These are phyloP conservation scores for Triops cancriformis DNA, from an alignment of 1,140 invertebrate species.

Conservation along the genomic window DNA sequence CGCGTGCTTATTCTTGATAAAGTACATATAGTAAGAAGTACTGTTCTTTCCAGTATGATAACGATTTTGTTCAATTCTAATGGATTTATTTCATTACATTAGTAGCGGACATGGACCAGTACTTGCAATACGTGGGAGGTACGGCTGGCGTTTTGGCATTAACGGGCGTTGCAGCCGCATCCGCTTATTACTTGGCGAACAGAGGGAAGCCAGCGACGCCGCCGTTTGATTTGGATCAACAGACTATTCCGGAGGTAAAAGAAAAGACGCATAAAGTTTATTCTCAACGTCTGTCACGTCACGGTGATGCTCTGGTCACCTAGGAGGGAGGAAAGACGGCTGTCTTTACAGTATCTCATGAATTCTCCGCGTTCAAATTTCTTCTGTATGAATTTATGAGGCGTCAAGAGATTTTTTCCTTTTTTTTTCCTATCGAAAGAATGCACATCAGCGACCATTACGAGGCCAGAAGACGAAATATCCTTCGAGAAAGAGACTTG, in stretches of 20 bases:
- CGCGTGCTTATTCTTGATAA: no score
- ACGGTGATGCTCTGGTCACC: neutral
- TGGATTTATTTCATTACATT: neutral
- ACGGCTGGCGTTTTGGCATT: conserved; percentile 58
- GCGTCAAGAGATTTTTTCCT: neutral
- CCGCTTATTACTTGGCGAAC: conserved; percentile 59
- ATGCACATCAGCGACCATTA: neutral
- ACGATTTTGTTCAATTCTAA: neutral
- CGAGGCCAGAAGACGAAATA: neutral
- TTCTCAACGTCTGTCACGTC: neutral
- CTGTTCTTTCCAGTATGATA: neutral
- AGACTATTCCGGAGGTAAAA: conserved; percentile 23
- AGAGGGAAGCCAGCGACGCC: conserved; percentile 62
- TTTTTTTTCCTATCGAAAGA: neutral
- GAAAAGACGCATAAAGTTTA: neutral
- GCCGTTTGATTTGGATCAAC: conserved; percentile 28
- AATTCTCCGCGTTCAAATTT: no score
- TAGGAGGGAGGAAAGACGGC: neutral
- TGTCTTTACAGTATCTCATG: no score
- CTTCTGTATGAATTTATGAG: neutral
- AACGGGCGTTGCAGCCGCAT: conserved; percentile 54
- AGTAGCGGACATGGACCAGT: conserved; percentile 50
- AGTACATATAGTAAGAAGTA: no score
- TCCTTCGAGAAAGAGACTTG: no score
- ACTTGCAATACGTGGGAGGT: conserved; percentile 64